Evolutionary conservation across 2,797 vertebrate species (phyloP).

Genomic region (Fundulus diaphanus): DNA sequence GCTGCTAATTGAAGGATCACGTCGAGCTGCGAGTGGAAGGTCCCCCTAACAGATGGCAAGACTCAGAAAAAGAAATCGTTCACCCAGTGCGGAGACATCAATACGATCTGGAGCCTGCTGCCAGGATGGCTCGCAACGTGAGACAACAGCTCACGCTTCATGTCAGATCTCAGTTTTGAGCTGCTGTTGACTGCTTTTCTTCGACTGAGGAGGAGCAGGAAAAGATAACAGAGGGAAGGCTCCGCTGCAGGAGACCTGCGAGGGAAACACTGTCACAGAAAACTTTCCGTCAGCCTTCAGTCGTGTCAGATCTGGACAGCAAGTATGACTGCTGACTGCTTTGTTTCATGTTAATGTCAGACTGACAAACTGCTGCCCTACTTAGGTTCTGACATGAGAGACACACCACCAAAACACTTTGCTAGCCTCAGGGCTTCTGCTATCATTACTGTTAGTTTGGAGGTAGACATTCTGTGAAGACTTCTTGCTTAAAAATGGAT

Average conservation of each 20-base stretch:
- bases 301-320: constrained; percentile 32
- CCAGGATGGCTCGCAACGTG: constrained; percentile 20
- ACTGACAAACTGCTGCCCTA: constrained; percentile 29
- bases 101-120: constrained; percentile 18
- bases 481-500: constrained; percentile 6
- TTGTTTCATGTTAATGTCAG: constrained; percentile 21
- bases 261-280: constrained; percentile 6
- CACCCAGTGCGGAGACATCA: constrained; percentile 21
- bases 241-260: neutral
- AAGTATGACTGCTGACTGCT: constrained; percentile 27
- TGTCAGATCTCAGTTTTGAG: constrained; percentile 18
- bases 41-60: constrained; percentile 62
- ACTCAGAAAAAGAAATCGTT: constrained; percentile 61
- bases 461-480: constrained; percentile 17
- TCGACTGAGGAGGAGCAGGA: constrained; percentile 4
- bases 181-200: constrained; percentile 15
- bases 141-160: neutral
- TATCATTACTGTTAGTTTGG: constrained; percentile 14
- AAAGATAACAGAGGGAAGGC: neutral
- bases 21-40: constrained; percentile 34
- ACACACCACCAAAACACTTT: constrained; percentile 16
- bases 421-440: constrained; percentile 24
- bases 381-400: constrained; percentile 25
- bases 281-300: constrained; percentile 24
- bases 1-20: constrained; percentile 60